phyloP scores from a whole-genome alignment of 1,140 invertebrate species.

The Drosophila seguyi region DNA sequence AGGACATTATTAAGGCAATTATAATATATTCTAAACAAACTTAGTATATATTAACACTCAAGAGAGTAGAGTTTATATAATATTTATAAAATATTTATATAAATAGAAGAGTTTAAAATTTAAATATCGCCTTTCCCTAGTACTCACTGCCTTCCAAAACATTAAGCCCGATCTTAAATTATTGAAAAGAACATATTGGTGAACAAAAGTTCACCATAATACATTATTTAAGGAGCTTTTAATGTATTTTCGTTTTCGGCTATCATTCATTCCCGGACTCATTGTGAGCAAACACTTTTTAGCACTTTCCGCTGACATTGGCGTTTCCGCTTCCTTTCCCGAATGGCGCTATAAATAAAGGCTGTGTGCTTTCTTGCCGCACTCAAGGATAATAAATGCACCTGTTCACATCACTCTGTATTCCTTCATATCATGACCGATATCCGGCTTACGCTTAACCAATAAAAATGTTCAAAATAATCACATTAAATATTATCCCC shows the following conservation, averaged over 20 bases:
- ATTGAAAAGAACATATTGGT: neutral
- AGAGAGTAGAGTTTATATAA: no score
- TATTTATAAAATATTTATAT: neutral
- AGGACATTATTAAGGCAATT: neutral
- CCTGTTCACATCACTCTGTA: conserved; percentile 39
- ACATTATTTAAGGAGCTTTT: conserved; percentile 23
- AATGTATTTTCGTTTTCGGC: conserved; percentile 14
- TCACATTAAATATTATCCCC: conserved; percentile 75
- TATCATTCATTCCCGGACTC: conserved; percentile 32
- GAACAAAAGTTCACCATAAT: neutral
- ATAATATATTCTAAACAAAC: no score
- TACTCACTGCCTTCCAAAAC: no score
- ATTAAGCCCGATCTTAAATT: neutral
- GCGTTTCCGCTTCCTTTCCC: conserved; percentile 14
- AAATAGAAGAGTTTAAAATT: neutral
- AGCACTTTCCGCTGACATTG: conserved; percentile 51
- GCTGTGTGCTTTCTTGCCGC: conserved; percentile 3
- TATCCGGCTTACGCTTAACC: conserved; percentile 55
- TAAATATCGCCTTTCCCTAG: neutral
- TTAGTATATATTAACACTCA: no score
- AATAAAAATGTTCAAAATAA: conserved; percentile 75
- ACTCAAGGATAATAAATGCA: conserved; percentile 44
- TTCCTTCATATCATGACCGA: conserved; percentile 53
- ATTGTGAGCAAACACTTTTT: conserved; percentile 43
- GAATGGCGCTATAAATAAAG: conserved; percentile 39